Conservation (phyloP, 2,113 vertebrate genomes). For the Microcebus ravelobensis region DNA sequence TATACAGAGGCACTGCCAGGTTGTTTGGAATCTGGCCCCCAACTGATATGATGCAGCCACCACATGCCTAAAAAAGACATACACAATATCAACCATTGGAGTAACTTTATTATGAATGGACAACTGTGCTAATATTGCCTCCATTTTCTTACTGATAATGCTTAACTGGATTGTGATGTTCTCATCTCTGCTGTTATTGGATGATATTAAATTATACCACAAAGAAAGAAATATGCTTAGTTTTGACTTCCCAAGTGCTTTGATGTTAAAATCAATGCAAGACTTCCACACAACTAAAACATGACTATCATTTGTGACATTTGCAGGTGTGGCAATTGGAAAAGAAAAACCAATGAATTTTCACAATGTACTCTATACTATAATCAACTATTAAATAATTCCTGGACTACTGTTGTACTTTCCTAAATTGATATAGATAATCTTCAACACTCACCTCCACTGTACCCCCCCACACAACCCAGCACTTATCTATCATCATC, state of each 20-base stretch:
- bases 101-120: too few relatives aligned
- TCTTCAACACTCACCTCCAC: background rate
- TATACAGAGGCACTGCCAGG: conserved; percentile 91
- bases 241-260: background rate
- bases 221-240: background rate
- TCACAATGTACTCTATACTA: background rate
- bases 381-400: background rate
- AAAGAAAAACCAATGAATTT: background rate
- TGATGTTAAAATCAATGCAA: background rate
- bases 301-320: background rate
- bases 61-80: conserved; percentile 87
- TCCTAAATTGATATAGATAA: background rate
- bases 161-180: background rate
- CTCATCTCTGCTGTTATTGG: background rate
- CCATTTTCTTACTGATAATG: background rate
- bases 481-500: background rate
- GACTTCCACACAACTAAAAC: background rate
- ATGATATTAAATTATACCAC: background rate
- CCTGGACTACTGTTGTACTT: background rate
- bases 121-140: background rate
- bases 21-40: conserved; percentile 98
- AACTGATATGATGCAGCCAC: conserved; percentile 95
- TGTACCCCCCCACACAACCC: background rate
- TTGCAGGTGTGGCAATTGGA: background rate
- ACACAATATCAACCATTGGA: background rate